These are phyloP conservation scores for Sebastes glaucus DNA, from an alignment of 2,797 vertebrate species.

Conservation along the genomic window DNA sequence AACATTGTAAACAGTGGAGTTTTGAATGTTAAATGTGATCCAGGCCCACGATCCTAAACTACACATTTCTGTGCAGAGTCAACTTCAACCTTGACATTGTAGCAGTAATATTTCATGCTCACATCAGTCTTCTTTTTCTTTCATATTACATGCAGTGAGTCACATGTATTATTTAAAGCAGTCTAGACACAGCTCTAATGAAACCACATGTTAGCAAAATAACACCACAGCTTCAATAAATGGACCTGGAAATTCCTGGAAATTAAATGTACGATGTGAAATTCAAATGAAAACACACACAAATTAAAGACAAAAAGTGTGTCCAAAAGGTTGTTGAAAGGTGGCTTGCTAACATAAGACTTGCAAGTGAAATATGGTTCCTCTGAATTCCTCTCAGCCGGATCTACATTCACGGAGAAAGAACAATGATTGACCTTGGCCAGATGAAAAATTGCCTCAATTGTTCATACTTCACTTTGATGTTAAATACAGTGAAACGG, in stretches of 20 bases:
- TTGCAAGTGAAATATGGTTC: conserved; percentile 52
- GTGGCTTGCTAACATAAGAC: conserved; percentile 47
- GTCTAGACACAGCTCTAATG: conserved; percentile 5
- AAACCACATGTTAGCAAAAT: conserved; percentile 6
- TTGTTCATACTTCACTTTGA: conserved; percentile 80
- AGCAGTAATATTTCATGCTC: neutral
- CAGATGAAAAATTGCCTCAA: conserved; percentile 69
- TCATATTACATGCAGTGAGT: neutral
- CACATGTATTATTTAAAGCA: conserved; percentile 29
- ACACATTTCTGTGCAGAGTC: conserved; percentile 1
- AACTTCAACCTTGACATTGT: neutral
- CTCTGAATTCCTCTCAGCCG: conserved; percentile 44
- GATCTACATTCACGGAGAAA: conserved; percentile 56
- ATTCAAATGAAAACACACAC: neutral
- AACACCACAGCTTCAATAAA: conserved; percentile 30
- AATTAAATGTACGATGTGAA: conserved; percentile 15
- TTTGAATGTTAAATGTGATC: conserved; percentile 4
- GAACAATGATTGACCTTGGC: conserved; percentile 79
- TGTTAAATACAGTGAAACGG: conserved; percentile 73
- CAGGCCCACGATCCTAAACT: neutral
- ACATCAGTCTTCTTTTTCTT: conserved; percentile 10
- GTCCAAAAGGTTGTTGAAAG: conserved; percentile 35
- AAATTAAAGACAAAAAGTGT: neutral
- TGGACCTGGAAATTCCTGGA: conserved; percentile 19
- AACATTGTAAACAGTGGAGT: conserved; percentile 7